Evolutionary conservation across 2,113 vertebrate genomes (phyloP), one percentile per base, ranked within the genome.

Genomic region (Actinemys pallida): DNA sequence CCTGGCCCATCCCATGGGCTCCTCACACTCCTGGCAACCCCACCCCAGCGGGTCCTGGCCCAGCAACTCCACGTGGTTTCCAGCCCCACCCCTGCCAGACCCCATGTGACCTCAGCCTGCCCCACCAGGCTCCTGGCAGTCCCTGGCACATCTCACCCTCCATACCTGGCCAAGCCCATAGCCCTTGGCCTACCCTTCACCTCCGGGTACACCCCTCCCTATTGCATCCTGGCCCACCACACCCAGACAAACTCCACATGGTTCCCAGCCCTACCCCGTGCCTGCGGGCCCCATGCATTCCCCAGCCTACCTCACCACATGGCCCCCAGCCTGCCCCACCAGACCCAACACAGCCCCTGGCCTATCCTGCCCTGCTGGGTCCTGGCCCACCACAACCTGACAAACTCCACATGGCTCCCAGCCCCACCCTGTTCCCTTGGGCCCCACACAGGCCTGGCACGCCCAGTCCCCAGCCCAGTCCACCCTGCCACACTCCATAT

Each of bases 131-230:
- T 69, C 65, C n/a, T 69, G 75, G 45, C 9, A 80, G 52, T 45
- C 78, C 27, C 27, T 9, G 47, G 52, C 52, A 53, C 52, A 53
- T 17, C 52, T 53, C 16, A 53, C 13, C 13, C 45, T 17, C 25
- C 1, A 42, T 29, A 49, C 4, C 39, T 19, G 14, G 35, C n/a
- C n/a, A 10, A 13, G 16, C 0, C 10, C 57, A 13, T 5, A 2
- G 3, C 3, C 54, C 11, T 29, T 59, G 12, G 57, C 11, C 57
- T 13, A 29, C 57, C 57, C 57, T 59, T 59, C 57, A 29, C 57
- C 27, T 13, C 57, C 57, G 31, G 27, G 29, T 14, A 62, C 59
- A 29, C 25, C 59, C 29, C 59, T 65, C 14, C 31, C 31, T 65
- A 8, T 16, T 35, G 62, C 31, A 35, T 65, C 62, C 62, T 65